Conservation (phyloP, 2,888 invertebrate genomes). For the Torymus aiolomorphi region DNA sequence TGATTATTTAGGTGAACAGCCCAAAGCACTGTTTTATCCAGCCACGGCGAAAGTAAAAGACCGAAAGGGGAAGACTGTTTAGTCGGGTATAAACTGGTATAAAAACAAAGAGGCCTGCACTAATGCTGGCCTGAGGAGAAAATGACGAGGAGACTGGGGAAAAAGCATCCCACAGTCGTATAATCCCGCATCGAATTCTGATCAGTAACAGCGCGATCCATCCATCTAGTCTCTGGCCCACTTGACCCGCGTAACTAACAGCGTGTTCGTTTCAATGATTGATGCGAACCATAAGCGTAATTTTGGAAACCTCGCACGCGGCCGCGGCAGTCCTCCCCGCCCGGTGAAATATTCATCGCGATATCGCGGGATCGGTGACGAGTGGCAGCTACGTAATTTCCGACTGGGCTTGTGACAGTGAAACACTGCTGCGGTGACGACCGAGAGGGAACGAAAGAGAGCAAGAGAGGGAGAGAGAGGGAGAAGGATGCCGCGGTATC, state of each 20-base stretch:
- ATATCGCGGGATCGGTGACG: slow-evolving; percentile 23
- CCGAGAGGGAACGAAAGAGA: too few species aligned
- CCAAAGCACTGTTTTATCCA: neutral
- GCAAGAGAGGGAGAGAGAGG: too few species aligned
- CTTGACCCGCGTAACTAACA: slow-evolving; percentile 5
- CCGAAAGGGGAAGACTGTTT: neutral
- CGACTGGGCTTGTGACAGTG: slow-evolving; percentile 7
- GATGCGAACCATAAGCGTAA: slow-evolving; percentile 11
- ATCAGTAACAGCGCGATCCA: neutral
- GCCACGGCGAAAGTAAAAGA: neutral
- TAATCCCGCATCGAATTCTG: neutral
- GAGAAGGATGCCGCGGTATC: too few species aligned
- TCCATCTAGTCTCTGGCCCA: slow-evolving; percentile 7
- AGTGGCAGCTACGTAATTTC: slow-evolving; percentile 25
- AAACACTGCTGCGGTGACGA: slow-evolving; percentile 11
- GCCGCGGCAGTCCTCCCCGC: neutral
- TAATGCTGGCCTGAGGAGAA: too few species aligned
- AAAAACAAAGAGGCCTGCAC: too few species aligned
- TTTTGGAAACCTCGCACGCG: neutral
- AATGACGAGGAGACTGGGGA: too few species aligned
- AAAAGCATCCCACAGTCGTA: too few species aligned
- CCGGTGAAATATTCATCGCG: slow-evolving; percentile 17
- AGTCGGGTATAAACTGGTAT: too few species aligned
- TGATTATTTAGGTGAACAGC: slow-evolving; percentile 8
- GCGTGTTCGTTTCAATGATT: slow-evolving; percentile 12